Evolutionary conservation across 1,140 invertebrate genomes (phyloP).

Genomic region (Armadillidium nasatum): DNA sequence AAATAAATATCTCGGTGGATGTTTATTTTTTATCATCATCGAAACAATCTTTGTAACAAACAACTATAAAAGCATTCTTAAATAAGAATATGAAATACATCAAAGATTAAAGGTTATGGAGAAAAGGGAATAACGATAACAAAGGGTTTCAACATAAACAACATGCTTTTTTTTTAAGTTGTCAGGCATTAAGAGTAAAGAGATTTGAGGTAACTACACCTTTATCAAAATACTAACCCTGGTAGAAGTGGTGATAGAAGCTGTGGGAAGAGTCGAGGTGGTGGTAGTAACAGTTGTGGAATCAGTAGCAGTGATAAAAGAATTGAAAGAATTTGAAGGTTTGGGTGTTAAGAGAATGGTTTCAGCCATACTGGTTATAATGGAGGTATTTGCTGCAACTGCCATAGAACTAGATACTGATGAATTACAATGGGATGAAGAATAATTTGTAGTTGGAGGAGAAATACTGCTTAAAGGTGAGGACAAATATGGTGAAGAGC

Average conservation of each 20-base stretch:
- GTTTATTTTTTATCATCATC: no score
- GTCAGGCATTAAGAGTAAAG: no score
- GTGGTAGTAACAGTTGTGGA: constrained; percentile 35
- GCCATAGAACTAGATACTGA: background rate
- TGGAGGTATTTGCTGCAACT: background rate
- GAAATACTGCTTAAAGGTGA: background rate
- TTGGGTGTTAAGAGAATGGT: background rate
- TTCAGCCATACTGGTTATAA: background rate
- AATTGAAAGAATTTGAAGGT: background rate
- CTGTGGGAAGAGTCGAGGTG: constrained; percentile 12
- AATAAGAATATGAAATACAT: no score
- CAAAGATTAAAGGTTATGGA: no score
- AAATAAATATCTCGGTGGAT: no score
- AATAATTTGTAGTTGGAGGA: background rate
- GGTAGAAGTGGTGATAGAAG: constrained; percentile 23
- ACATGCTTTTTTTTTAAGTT: no score
- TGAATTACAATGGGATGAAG: background rate
- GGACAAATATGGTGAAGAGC: constrained; percentile 4
- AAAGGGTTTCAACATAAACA: no score
- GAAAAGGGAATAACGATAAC: no score
- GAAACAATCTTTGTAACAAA: no score
- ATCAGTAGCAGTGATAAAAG: constrained; percentile 28
- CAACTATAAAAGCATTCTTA: no score
- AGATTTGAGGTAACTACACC: background rate
- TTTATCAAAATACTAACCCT: background rate